Evolutionary conservation across 2,888 invertebrate genomes (phyloP).

Genomic region (Chydorus sphaericus): DNA sequence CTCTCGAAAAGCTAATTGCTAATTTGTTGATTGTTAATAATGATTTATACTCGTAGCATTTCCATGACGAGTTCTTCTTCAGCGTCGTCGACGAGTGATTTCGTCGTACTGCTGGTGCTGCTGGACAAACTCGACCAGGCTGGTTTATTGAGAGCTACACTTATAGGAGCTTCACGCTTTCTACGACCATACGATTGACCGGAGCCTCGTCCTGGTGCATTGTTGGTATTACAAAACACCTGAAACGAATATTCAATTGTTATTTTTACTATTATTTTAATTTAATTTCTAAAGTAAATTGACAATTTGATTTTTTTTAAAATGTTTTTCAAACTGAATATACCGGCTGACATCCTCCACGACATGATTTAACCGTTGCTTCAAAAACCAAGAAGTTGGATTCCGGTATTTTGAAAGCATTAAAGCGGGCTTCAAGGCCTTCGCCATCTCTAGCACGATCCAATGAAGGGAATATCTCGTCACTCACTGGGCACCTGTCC

Average conservation of each 20-base stretch:
- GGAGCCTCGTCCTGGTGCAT: conserved; percentile 50
- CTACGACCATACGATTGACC: conserved; percentile 54
- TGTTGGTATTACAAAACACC: conserved; percentile 68
- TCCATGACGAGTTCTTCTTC: conserved; percentile 62
- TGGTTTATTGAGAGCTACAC: conserved; percentile 3
- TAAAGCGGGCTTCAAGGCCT: conserved; percentile 76
- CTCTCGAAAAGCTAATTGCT: too few species aligned
- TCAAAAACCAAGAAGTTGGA: conserved; percentile 87
- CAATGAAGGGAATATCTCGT: conserved; percentile 78
- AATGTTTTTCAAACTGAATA: conserved; percentile 34
- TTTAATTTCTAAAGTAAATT: background rate
- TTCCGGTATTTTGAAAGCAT: conserved; percentile 87
- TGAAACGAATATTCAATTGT: conserved; percentile 26
- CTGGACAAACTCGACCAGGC: conserved; percentile 6
- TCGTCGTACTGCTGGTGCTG: background rate
- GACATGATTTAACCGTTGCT: conserved; percentile 74
- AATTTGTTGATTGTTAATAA: too few species aligned
- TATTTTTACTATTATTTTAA: background rate
- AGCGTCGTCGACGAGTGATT: conserved; percentile 23
- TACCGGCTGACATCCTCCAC: conserved; percentile 76
- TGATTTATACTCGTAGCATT: conserved; percentile 64
- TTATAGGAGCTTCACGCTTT: conserved; percentile 14
- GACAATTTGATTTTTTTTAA: background rate
- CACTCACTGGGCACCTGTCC: conserved; percentile 71
- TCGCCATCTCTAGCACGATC: conserved; percentile 73